Percentiles rank a stretch among this genome's conserved stretches.
These are phyloP conservation scores for Oscheius myriophilus DNA, from an alignment of 2,888 invertebrate genomes.

Conservation along the genomic window DNA sequence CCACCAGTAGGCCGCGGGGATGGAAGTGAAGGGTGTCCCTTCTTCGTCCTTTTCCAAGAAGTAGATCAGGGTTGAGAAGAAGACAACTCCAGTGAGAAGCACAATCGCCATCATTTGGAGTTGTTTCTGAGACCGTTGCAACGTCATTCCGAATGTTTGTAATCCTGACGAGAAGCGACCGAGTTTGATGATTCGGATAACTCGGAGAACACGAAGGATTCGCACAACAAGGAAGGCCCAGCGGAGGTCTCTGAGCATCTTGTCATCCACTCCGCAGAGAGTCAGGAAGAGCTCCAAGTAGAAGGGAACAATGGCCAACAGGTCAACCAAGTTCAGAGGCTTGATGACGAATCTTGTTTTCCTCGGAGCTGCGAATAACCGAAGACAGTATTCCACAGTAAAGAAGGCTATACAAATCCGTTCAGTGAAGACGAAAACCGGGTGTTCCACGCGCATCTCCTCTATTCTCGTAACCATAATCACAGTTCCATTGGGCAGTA, in stretches of 20 bases:
- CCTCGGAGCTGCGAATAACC: slow-evolving; percentile 65
- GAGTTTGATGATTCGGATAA: slow-evolving; percentile 69
- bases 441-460: slow-evolving; percentile 67
- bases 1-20: slow-evolving; percentile 71
- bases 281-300: slow-evolving; percentile 68
- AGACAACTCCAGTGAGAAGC: slow-evolving; percentile 69
- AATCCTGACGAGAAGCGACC: slow-evolving; percentile 66
- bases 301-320: slow-evolving; percentile 69
- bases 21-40: slow-evolving; percentile 67
- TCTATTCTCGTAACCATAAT: slow-evolving; percentile 63
- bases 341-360: slow-evolving; percentile 68
- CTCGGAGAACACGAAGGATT: slow-evolving; percentile 66
- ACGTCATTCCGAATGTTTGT: slow-evolving; percentile 70
- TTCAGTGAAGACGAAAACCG: slow-evolving; percentile 70
- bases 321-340: slow-evolving; percentile 65
- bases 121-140: slow-evolving; percentile 68
- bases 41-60: slow-evolving; percentile 70
- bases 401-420: slow-evolving; percentile 70
- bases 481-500: slow-evolving; percentile 65
- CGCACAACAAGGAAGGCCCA: slow-evolving; percentile 70
- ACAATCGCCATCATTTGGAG: slow-evolving; percentile 69
- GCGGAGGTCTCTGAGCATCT: slow-evolving; percentile 66
- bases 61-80: slow-evolving; percentile 70
- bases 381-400: slow-evolving; percentile 66
- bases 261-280: slow-evolving; percentile 68